phyloP scores from a whole-genome alignment of 92 coral and sea anemone genomes.

The Muricea muricata region DNA sequence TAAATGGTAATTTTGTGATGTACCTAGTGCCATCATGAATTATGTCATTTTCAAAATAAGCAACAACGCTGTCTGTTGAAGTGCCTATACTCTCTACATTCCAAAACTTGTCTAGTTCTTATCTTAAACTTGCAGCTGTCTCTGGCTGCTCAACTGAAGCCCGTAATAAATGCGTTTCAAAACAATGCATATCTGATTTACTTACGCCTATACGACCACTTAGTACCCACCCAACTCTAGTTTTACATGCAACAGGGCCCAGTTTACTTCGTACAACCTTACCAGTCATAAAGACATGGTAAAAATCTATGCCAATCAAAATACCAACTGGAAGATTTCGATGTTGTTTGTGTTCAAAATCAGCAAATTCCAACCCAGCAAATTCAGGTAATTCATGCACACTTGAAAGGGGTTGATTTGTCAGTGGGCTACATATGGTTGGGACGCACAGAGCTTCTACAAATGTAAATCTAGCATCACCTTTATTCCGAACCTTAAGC shows the following conservation, averaged over 20 bases:
- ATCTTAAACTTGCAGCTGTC: no score
- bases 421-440: constrained; percentile 15
- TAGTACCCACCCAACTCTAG: constrained; percentile 24
- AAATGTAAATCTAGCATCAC: no score
- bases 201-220: background rate
- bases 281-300: constrained; percentile 21
- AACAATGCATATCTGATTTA: background rate
- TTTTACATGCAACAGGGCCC: background rate
- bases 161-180: constrained; percentile 7
- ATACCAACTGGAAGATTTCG: no score
- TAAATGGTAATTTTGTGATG: background rate
- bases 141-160: background rate
- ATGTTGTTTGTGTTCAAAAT: background rate
- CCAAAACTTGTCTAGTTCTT: no score
- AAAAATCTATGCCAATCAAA: no score
- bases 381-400: background rate
- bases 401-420: background rate
- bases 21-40: background rate
- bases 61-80: background rate
- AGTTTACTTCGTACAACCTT: background rate
- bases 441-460: no score
- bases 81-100: no score
- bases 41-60: background rate
- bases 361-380: constrained; percentile 19
- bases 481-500: no score